These are phyloP conservation scores for Pygmarrhopalites habei DNA, from an alignment of 1,140 invertebrate species.

Conservation along the genomic window DNA sequence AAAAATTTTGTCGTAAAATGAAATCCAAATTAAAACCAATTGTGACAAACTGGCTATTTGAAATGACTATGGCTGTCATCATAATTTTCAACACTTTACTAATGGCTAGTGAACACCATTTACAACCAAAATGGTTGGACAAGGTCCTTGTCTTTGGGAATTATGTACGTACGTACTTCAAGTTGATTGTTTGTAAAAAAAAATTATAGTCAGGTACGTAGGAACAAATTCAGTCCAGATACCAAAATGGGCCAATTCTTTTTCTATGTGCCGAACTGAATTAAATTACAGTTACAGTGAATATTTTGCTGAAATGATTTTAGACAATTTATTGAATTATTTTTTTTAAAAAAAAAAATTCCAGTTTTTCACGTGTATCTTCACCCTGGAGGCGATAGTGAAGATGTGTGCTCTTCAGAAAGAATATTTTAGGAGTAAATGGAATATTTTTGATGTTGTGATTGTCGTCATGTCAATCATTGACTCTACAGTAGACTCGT, in stretches of 20 bases:
- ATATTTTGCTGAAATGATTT: no score
- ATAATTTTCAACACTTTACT: conserved; percentile 85
- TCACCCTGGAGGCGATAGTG: conserved; percentile 84
- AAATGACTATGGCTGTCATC: conserved; percentile 79
- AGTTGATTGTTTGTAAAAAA: no score
- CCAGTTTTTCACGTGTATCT: conserved; percentile 92
- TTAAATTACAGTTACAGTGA: no score
- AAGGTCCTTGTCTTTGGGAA: conserved; percentile 79
- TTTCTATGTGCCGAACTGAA: no score
- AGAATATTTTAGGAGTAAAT: conserved; percentile 84
- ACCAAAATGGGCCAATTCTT: no score
- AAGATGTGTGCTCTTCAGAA: conserved; percentile 86
- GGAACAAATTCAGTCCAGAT: no score
- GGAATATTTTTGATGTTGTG: conserved; percentile 93
- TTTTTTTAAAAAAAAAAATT: no score
- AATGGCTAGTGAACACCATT: conserved; percentile 80
- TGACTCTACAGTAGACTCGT: conserved; percentile 80
- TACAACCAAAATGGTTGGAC: conserved; percentile 75
- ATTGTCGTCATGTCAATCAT: conserved; percentile 84
- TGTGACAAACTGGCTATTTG: conserved; percentile 60
- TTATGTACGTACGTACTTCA: conserved; percentile 57
- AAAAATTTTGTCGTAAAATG: no score
- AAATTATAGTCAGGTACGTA: no score
- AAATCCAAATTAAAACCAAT: no score
- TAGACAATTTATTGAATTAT: no score